These are phyloP conservation scores for Scalopus aquaticus DNA, from an alignment of 2,113 vertebrate species.

Conservation along the genomic window DNA sequence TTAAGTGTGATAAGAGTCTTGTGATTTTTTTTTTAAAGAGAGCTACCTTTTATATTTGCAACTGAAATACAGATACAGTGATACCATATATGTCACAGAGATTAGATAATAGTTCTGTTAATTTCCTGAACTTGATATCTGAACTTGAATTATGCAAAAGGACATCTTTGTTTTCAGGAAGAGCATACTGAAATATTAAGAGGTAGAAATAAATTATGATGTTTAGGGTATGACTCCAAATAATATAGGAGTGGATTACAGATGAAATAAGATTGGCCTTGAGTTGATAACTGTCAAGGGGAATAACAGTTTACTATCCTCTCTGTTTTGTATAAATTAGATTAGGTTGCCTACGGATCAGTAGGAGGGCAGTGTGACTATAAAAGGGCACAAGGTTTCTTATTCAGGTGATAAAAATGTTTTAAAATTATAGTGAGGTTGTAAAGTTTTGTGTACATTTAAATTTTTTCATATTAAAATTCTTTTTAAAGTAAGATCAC, in stretches of 20 bases:
- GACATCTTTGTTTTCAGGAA: slow-evolving; percentile 11
- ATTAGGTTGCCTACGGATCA: not conserved
- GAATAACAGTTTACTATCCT: not conserved
- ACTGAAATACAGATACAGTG: not conserved
- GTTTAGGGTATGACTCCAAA: slow-evolving; percentile 3
- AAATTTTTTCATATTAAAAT: not conserved
- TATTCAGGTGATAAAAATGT: not conserved
- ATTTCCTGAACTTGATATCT: not conserved
- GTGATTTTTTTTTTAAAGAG: not conserved
- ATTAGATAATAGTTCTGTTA: not conserved
- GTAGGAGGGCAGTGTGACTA: not conserved
- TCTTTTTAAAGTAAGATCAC: not conserved
- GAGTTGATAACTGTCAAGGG: not conserved
- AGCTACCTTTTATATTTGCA: not conserved
- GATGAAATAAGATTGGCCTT: not conserved
- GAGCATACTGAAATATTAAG: slow-evolving; percentile 7
- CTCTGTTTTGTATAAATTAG: not conserved
- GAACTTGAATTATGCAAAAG: not conserved
- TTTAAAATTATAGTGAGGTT: not conserved
- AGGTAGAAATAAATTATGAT: not conserved
- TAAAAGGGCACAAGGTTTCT: not conserved
- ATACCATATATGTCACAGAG: not conserved
- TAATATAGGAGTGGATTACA: not conserved
- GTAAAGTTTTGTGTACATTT: not conserved
- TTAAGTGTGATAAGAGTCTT: not conserved